Evolutionary conservation across 2,888 invertebrate species (phyloP).

Genomic region (Apotomis turbidana): DNA sequence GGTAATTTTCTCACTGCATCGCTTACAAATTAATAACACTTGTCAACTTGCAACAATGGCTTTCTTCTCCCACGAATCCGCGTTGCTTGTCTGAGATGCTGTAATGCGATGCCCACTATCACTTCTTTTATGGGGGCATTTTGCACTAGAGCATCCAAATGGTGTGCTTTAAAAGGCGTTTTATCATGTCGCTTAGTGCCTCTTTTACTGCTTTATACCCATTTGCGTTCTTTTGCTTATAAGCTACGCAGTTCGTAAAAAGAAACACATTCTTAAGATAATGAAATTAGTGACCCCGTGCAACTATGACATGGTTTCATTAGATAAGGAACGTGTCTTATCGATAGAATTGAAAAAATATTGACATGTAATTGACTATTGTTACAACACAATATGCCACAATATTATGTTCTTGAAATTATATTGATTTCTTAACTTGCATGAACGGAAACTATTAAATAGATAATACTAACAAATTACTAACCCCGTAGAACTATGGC

Average conservation of each 20-base stretch:
- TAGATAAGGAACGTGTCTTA: constrained; percentile 37
- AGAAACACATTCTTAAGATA: constrained; percentile 16
- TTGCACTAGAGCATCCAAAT: constrained; percentile 28
- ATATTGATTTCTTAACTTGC: background rate
- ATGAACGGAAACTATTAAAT: background rate
- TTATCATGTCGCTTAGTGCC: constrained; percentile 7
- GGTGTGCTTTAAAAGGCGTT: constrained; percentile 18
- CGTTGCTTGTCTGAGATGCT: constrained; percentile 42
- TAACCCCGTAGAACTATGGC: constrained; percentile 27
- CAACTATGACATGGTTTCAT: constrained; percentile 34
- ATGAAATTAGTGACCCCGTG: constrained; percentile 34
- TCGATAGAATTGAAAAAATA: constrained; percentile 31
- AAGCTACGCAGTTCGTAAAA: background rate
- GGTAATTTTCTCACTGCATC: constrained; percentile 31
- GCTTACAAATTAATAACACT: constrained; percentile 40
- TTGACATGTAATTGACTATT: constrained; percentile 20
- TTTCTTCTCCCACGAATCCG: constrained; percentile 71
- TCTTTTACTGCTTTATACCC: constrained; percentile 7
- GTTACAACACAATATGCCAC: constrained; percentile 16
- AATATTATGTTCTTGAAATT: background rate
- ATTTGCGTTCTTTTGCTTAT: background rate
- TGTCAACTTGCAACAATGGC: constrained; percentile 54
- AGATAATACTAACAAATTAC: constrained; percentile 11
- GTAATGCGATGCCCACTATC: constrained; percentile 25
- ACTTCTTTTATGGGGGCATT: constrained; percentile 27